Percentiles rank a stretch among this genome's conserved stretches.
Evolutionary conservation across 2,113 vertebrate species (phyloP).

Genomic region (Prionailurus bengalensis): DNA sequence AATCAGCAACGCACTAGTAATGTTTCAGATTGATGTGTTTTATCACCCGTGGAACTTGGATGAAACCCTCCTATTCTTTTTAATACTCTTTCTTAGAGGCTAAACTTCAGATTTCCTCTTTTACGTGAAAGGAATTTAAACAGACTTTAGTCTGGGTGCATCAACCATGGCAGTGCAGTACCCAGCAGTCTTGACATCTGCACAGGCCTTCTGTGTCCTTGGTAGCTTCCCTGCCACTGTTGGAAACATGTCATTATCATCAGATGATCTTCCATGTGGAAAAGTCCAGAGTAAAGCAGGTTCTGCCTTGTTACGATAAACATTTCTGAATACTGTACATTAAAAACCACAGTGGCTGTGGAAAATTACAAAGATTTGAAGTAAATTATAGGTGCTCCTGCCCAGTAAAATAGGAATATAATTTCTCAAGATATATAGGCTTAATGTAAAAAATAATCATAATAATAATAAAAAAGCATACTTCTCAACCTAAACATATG

Average conservation of each 20-base stretch:
- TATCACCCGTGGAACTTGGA: conserved; percentile 36
- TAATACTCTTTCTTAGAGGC: conserved; percentile 64
- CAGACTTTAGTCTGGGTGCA: conserved; percentile 7
- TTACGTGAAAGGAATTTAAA: conserved; percentile 72
- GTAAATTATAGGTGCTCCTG: background rate
- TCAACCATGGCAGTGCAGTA: background rate
- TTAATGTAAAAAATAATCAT: background rate
- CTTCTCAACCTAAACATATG: background rate
- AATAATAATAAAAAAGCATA: background rate
- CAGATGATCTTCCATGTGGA: background rate
- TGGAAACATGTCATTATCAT: background rate
- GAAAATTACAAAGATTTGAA: conserved; percentile 52
- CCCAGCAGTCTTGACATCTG: conserved; percentile 20
- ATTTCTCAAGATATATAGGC: background rate
- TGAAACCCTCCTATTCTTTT: conserved; percentile 60
- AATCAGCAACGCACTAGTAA: conserved; percentile 38
- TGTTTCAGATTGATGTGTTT: conserved; percentile 57
- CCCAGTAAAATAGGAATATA: background rate
- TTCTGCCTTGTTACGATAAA: conserved; percentile 57
- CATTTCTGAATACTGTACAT: conserved; percentile 4
- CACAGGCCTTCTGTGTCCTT: background rate
- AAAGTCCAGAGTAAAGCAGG: conserved; percentile 56
- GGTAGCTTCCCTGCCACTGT: background rate
- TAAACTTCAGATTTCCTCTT: conserved; percentile 68
- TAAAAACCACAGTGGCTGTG: conserved; percentile 33